Base-by-base conservation (phyloP, 2,888 invertebrate species). In the Poecilobothrus nobilitatus region DNA sequence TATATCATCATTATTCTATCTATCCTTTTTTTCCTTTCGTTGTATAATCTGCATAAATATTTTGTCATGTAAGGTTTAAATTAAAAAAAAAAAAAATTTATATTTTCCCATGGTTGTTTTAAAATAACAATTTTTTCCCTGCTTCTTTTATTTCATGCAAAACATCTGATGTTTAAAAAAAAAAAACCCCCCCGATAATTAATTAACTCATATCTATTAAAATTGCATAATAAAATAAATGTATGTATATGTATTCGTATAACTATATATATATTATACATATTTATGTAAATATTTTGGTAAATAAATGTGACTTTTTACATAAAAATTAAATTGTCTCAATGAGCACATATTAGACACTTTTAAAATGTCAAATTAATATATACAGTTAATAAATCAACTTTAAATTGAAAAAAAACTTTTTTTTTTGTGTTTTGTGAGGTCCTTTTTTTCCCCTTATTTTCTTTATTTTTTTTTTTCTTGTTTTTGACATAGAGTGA, bases 281-380 rank as follows among this genome's bases (percentile, higher is more conserved):
- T 27, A 27, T 27, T 27, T 27, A 37, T 37, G 8, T 37, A 37
- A 37, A 37, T 10, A 7, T 12, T 37, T 8, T 37, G 37, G 37
- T 37, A 12, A 37, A 37, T 10, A 37, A 37, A 37, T 27, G 10
- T 37, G 7, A 37, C 12, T 37, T 37, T 10, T 37, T 37, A 37
- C 12, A 37, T 37, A 53, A 53, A 53, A 53, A 53, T 53, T 53
- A 53, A 53, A 53, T 53, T 53, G 53, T 53, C 53, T 53, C 53
- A 18, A 9, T 53, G 18, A 53, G 7, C 53, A 53, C 9, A 15
- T 12, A 53, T 53, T 37, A 37, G 37, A 37, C 37, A 37, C 5
- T 53, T 53, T 53, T 53, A 53, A 53, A 53, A 53, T 53, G 53
- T 53, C 53, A 53, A 53, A 53, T 53, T 53, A 53, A 53, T 53